Conservation (phyloP, 2,113 vertebrate species). For the Rhegmatorhina hoffmannsi region DNA sequence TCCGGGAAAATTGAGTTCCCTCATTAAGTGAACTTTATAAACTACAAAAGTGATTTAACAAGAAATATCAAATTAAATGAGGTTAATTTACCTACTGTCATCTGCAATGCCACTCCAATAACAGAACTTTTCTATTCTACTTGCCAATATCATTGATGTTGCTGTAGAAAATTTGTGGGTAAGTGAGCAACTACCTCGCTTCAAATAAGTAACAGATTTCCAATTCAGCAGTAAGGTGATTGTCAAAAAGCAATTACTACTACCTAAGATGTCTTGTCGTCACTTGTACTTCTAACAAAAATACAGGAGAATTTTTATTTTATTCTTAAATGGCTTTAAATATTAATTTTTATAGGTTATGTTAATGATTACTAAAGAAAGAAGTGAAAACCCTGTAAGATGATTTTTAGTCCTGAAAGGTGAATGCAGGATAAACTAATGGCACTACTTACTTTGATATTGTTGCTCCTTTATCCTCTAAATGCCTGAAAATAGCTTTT, state of each 20-base stretch:
- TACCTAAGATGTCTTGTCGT: neutral
- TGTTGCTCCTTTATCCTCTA: slow-evolving; percentile 6
- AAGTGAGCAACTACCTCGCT: neutral
- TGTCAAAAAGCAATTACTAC: neutral
- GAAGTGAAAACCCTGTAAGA: neutral
- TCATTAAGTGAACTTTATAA: neutral
- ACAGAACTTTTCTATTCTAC: neutral
- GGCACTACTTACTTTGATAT: neutral
- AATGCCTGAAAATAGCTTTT: slow-evolving; percentile 17
- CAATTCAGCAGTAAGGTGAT: neutral
- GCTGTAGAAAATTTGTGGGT: neutral
- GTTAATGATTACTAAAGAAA: neutral
- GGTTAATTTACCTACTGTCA: neutral
- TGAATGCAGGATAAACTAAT: neutral
- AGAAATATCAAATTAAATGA: neutral
- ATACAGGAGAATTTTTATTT: neutral
- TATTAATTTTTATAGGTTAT: neutral
- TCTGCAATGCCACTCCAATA: neutral
- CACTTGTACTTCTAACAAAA: neutral
- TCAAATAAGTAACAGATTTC: neutral
- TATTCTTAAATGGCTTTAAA: neutral
- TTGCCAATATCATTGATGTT: neutral
- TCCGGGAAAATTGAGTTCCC: neutral
- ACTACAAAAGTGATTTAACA: neutral
- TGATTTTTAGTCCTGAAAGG: neutral